These are phyloP conservation scores for Tenthredo mesomela DNA, from an alignment of 2,888 invertebrate species.

Conservation along the genomic window DNA sequence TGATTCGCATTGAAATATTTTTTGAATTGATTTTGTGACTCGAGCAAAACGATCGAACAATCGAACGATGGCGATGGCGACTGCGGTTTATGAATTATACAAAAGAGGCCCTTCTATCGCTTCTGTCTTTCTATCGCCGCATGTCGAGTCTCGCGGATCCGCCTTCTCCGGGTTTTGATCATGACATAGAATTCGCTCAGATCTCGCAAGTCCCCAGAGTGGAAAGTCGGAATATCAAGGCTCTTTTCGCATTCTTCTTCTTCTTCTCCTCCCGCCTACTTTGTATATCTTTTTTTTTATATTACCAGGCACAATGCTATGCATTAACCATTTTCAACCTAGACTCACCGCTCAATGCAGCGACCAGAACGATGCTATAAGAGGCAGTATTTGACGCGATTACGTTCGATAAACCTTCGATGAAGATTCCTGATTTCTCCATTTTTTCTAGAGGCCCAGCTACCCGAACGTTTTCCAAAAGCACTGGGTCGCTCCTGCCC, in stretches of 20 bases:
- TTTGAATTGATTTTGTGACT: neutral
- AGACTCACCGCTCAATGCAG: conserved; percentile 72
- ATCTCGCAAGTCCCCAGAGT: neutral
- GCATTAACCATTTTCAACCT: neutral
- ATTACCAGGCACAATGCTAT: neutral
- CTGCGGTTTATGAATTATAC: conserved; percentile 37
- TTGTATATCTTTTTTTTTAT: neutral
- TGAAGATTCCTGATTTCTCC: conserved; percentile 66
- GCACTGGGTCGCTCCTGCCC: conserved; percentile 88
- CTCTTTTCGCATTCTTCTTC: neutral
- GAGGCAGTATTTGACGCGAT: conserved; percentile 65
- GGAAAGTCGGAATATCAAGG: neutral
- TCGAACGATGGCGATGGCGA: neutral
- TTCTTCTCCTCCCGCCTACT: neutral
- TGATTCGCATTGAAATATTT: conserved; percentile 10
- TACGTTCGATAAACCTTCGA: conserved; percentile 71
- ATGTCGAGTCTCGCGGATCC: neutral
- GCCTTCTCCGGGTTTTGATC: conserved; percentile 37
- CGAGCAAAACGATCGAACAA: neutral
- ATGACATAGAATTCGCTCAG: neutral
- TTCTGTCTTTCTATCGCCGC: conserved; percentile 34
- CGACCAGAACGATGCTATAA: conserved; percentile 70
- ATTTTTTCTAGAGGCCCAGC: conserved; percentile 68
- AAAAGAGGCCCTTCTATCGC: conserved; percentile 18
- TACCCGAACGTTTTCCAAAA: conserved; percentile 83